Percentiles rank a stretch among this genome's conserved stretches.
These are phyloP conservation scores for Nephrotoma flavescens DNA, from an alignment of 2,888 invertebrate genomes.

Conservation along the genomic window DNA sequence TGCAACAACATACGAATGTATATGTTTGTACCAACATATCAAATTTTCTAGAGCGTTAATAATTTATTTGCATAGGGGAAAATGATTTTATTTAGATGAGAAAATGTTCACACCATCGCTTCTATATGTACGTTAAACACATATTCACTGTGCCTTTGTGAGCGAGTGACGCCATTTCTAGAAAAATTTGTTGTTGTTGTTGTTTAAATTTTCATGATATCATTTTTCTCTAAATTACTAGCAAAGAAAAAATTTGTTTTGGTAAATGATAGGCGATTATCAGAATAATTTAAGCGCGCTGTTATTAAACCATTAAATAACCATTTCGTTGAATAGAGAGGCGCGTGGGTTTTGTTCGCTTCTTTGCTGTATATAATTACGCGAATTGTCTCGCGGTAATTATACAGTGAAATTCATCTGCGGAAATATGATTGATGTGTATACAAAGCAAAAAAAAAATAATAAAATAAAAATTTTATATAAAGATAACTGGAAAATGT, in stretches of 20 bases:
- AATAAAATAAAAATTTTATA: too few relatives aligned
- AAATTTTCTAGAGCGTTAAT: neutral
- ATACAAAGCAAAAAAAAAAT: neutral
- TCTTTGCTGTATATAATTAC: neutral
- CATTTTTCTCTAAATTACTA: neutral
- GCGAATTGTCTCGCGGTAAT: neutral
- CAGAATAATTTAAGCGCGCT: neutral
- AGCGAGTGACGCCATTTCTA: neutral
- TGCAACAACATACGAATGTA: neutral
- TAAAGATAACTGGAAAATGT: too few relatives aligned
- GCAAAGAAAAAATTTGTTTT: neutral
- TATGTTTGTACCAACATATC: neutral
- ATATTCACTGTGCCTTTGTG: neutral
- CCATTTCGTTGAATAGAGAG: neutral
- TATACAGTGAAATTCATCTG: neutral
- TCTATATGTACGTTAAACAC: too few relatives aligned
- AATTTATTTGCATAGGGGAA: neutral
- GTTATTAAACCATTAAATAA: neutral
- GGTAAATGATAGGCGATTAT: neutral
- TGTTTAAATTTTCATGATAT: neutral
- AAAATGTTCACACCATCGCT: neutral
- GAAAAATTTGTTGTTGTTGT: neutral
- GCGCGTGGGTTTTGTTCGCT: neutral
- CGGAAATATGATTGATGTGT: neutral
- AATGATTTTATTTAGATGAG: neutral